Evolutionary conservation across 2,113 vertebrate genomes (phyloP).

Genomic region (Pseudorectes ferrugineus): DNA sequence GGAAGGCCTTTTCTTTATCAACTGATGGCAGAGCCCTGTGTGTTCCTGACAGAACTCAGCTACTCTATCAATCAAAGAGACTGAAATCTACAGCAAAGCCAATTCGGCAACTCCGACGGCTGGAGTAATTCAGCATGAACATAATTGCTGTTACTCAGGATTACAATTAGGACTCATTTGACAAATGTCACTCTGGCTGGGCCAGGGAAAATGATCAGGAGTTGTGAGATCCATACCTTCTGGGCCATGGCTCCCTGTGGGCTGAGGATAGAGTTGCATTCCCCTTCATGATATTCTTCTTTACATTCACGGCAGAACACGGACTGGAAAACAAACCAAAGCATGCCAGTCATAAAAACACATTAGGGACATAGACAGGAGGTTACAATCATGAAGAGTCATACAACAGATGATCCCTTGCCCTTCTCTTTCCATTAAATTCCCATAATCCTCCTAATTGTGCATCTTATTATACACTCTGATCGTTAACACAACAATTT

Average conservation of each 20-base stretch:
- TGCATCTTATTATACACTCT: slow-evolving; percentile 12
- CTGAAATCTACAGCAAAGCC: neutral
- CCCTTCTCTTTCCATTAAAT: slow-evolving; percentile 22
- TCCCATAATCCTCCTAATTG: slow-evolving; percentile 26
- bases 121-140: neutral
- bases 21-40: neutral
- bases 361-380: neutral
- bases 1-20: neutral
- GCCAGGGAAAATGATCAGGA: neutral
- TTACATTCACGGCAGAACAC: slow-evolving; percentile 87
- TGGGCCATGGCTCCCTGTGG: slow-evolving; percentile 15
- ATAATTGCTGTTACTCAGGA: slow-evolving; percentile 5
- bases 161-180: slow-evolving; percentile 9
- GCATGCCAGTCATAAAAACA: neutral
- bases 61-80: neutral
- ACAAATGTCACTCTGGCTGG: neutral
- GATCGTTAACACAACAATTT: slow-evolving; percentile 25
- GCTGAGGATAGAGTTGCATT: slow-evolving; percentile 36
- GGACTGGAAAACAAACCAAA: slow-evolving; percentile 65
- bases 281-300: slow-evolving; percentile 79
- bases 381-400: neutral
- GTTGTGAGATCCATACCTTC: slow-evolving; percentile 39
- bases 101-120: neutral
- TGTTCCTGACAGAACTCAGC: slow-evolving; percentile 1
- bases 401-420: slow-evolving; percentile 12